Conservation (phyloP, 1,140 invertebrate species). For the Choristoneura fumiferana region DNA sequence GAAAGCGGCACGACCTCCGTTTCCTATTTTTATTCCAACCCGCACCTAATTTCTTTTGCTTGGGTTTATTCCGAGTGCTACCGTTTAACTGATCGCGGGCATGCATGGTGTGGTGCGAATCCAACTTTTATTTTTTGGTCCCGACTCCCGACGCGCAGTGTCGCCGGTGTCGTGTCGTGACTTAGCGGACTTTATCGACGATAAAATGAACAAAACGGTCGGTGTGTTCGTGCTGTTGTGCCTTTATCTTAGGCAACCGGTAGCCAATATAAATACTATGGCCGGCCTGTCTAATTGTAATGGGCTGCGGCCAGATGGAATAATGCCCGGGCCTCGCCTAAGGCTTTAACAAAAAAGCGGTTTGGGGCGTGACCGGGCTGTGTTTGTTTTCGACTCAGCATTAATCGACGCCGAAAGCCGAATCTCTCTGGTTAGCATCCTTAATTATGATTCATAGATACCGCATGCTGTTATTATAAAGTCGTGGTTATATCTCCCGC, state of each 20-base stretch:
- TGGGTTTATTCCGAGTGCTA: slow-evolving; percentile 54
- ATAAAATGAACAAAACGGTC: slow-evolving; percentile 38
- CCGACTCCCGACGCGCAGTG: slow-evolving; percentile 19
- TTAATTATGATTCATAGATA: slow-evolving; percentile 71
- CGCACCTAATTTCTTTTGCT: slow-evolving; percentile 34
- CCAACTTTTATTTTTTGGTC: slow-evolving; percentile 49
- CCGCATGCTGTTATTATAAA: slow-evolving; percentile 62
- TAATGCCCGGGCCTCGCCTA: slow-evolving; percentile 32
- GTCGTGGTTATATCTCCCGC: slow-evolving; percentile 45
- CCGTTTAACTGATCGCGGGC: slow-evolving; percentile 51
- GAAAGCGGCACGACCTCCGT: slow-evolving; percentile 34
- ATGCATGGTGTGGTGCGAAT: slow-evolving; percentile 45
- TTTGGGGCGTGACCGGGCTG: slow-evolving; percentile 34
- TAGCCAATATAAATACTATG: slow-evolving; percentile 35
- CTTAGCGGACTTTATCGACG: slow-evolving; percentile 42
- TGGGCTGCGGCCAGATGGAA: slow-evolving; percentile 35
- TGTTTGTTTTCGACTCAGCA: slow-evolving; percentile 69
- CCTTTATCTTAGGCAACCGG: slow-evolving; percentile 40
- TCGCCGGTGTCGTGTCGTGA: slow-evolving; percentile 53
- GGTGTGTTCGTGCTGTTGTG: slow-evolving; percentile 33
- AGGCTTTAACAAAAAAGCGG: slow-evolving; percentile 37
- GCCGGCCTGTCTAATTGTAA: slow-evolving; percentile 41
- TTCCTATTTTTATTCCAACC: slow-evolving; percentile 57
- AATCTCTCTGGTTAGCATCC: slow-evolving; percentile 47
- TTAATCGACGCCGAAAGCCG: slow-evolving; percentile 59